Evolutionary conservation across 1,140 invertebrate genomes (phyloP), one percentile per base, ranked within the genome.

Genomic region (Drosophila truncata): DNA sequence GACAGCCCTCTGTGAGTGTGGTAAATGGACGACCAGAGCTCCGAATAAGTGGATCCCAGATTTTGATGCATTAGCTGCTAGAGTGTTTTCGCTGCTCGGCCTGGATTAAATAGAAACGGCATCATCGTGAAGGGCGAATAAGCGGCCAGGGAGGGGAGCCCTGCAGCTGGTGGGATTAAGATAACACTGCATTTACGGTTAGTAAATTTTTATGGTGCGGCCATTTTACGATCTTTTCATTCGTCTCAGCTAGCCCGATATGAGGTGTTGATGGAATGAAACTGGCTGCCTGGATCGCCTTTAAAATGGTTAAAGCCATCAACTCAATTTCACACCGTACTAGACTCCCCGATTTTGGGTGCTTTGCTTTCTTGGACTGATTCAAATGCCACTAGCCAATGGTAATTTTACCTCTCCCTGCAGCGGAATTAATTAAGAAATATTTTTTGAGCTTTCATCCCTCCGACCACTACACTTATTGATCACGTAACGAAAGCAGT

Each of bases 341-440:
- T 8, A 25, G 31, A 35, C 2, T 55, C 54, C 14, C 29, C 23
- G 20, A 52, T 23, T 67, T 69, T n/a, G 3, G 4, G 18, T 47
- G 8, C 27, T 25, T 33, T 31, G 14, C 16, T 39, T 31, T 35
- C 27, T 31, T 11, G 18, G 62, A 66, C 29, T 35, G 31, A 41
- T n/a, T 46, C 27, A 23, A 63, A 33, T 42, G 4, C 14, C 52
- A 25, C 16, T 25, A 18, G 14, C 18, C 20, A 46, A 25, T 33
- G 59, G 14, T 52, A 61, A 33, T 61, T 31, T 64, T 39, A 6
- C 35, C 23, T 44, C 54, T 10, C 41, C 50, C 49, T 18, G 31
- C 62, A 46, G 37, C 16, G 61, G 77, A 67, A 82, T 85, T 85
- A 85, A 85, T 85, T 86, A 79, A 86, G 67, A 78, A 75, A 82